Conservation (phyloP, 2,797 vertebrate species). For the Hippocampus kuda region DNA sequence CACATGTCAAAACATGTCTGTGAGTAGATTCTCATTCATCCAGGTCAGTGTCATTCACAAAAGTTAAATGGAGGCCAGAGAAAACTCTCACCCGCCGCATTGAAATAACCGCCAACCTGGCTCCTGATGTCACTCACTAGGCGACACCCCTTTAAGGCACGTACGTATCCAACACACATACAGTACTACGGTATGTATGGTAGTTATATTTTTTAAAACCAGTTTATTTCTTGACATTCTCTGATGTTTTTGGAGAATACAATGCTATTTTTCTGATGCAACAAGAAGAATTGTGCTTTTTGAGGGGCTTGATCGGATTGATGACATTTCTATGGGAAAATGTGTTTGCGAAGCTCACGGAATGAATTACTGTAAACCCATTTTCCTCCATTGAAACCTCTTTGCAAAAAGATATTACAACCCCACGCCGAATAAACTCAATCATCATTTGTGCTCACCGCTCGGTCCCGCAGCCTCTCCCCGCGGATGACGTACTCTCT, state of each 20-base stretch:
- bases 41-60: background rate
- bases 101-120: too few relatives aligned
- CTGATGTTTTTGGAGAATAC: background rate
- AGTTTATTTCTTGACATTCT: background rate
- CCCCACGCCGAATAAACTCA: slow-evolving; percentile 11
- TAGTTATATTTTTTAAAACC: too few relatives aligned
- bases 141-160: too few relatives aligned
- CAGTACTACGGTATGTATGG: too few relatives aligned
- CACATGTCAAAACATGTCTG: background rate
- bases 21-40: background rate
- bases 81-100: background rate
- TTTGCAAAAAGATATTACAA: background rate
- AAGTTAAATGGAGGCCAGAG: background rate
- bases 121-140: background rate
- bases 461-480: slow-evolving; percentile 83
- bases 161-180: too few relatives aligned
- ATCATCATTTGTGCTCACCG: slow-evolving; percentile 69
- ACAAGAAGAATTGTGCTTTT: too few relatives aligned
- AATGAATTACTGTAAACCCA: background rate
- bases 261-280: background rate
- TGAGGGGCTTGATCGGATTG: too few relatives aligned
- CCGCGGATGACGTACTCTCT: slow-evolving; percentile 80
- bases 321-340: too few relatives aligned
- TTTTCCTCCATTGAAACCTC: background rate
- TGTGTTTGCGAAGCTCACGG: background rate